phyloP scores from a whole-genome alignment of 92 coral and sea anemone species.

The Plumapathes pennacea region DNA sequence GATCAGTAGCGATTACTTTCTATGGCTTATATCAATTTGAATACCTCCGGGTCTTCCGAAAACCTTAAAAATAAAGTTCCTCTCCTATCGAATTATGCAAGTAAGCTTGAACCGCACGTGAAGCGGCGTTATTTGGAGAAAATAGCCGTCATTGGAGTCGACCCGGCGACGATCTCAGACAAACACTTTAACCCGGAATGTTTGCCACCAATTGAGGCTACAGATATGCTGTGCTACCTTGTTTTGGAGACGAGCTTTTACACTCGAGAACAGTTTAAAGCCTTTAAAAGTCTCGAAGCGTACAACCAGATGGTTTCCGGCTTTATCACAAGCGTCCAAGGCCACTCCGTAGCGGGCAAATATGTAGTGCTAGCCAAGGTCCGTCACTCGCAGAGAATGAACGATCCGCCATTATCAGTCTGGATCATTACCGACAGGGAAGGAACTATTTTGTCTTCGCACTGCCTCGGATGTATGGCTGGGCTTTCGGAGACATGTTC shows the following conservation, averaged over 20 bases:
- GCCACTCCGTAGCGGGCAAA: background rate
- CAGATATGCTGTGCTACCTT: slow-evolving; percentile 30
- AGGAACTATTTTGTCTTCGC: slow-evolving; percentile 4
- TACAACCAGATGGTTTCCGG: slow-evolving; percentile 11
- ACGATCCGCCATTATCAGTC: background rate
- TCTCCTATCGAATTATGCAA: slow-evolving; percentile 26
- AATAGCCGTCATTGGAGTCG: slow-evolving; percentile 36
- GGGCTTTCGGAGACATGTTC: slow-evolving; percentile 12
- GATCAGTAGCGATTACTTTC: too few species aligned
- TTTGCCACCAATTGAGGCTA: slow-evolving; percentile 37
- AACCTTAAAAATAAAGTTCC: slow-evolving; percentile 2
- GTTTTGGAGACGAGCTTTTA: slow-evolving; percentile 48
- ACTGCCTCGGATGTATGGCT: slow-evolving; percentile 8
- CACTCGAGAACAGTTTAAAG: slow-evolving; percentile 25
- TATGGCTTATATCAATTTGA: too few species aligned
- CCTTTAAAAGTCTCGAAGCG: slow-evolving; percentile 5
- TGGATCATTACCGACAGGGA: slow-evolving; percentile 4
- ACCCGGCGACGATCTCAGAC: slow-evolving; percentile 16
- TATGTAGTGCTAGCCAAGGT: slow-evolving; percentile 6
- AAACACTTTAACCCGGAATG: slow-evolving; percentile 25
- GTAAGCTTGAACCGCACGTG: slow-evolving; percentile 16
- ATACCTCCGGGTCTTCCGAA: too few species aligned
- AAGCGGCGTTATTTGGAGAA: slow-evolving; percentile 28
- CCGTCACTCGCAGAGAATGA: slow-evolving; percentile 9
- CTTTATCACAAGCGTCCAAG: slow-evolving; percentile 21